Percentiles rank a stretch among this genome's conserved stretches.
Evolutionary conservation across 2,797 vertebrate species (phyloP).

Genomic region (Peromyscus aztecus): DNA sequence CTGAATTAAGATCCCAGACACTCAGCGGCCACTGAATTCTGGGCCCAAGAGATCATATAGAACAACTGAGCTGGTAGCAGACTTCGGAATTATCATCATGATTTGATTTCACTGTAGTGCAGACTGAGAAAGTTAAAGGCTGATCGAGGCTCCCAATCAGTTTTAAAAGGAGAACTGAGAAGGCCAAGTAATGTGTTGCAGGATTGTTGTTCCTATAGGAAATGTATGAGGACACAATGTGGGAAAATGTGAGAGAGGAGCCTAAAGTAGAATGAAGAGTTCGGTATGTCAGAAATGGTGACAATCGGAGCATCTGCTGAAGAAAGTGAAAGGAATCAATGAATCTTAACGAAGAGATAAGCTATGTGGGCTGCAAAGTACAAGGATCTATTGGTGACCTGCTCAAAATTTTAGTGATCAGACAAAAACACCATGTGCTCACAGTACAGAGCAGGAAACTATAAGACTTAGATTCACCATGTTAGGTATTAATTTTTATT

Average conservation of each 20-base stretch:
- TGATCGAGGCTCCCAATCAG: accelerated
- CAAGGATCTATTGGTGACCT: no score
- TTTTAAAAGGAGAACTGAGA: neutral
- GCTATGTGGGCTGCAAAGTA: neutral
- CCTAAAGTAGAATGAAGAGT: neutral
- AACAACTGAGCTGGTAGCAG: neutral
- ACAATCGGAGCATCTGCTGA: neutral
- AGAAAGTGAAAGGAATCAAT: neutral
- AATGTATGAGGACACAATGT: no score
- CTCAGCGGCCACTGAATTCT: neutral
- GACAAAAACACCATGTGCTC: neutral
- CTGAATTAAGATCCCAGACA: neutral
- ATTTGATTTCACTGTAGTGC: neutral
- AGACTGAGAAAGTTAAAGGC: neutral
- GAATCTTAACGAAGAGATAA: neutral
- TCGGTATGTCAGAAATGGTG: no score
- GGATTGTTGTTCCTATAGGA: neutral
- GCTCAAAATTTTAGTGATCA: neutral
- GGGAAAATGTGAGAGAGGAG: neutral
- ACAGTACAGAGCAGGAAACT: neutral
- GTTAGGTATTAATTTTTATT: neutral
- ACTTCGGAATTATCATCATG: neutral
- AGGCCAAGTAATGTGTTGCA: neutral
- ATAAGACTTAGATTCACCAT: neutral
- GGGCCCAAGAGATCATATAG: neutral